Evolutionary conservation across 2,113 vertebrate genomes (phyloP), one percentile per base, ranked within the genome.

Genomic region (Indicator indicator): DNA sequence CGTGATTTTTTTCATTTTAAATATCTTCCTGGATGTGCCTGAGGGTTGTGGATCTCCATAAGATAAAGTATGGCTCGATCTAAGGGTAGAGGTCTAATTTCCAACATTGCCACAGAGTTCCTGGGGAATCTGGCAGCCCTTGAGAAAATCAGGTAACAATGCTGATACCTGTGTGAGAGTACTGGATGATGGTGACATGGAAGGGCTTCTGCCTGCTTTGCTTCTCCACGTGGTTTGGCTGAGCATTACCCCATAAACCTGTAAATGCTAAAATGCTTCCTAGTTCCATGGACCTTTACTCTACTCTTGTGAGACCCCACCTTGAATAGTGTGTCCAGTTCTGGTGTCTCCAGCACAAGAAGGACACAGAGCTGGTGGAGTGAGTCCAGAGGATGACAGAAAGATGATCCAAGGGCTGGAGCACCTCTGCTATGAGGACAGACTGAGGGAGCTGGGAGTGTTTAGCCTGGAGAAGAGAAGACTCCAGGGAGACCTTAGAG

Each of bases 1-100:
- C 33, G 74, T 92, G 32, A 54, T 95, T 95, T 94, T 95, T 94
- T 89, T 95, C 73, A 86, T 94, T 83, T 92, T 86, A 94, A 90
- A 86, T 81, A 60, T 68, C 80, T 86, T 71, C 86, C 73, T 77
- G 74, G 62, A 68, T 58, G 60, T 62, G 62, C 58, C 86, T 90
- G 95, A 44, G 74, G 33, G 58, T 78, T 88, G 62, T 21, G 58
- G 76, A 91, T 96, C 60, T 88, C 72, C 54, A 11, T 78, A 72
- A 77, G 40, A 58, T 54, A 86, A 91, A 77, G 6, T 19, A 59
- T n/a, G 75, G 65, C 86, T 78, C 11, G 3, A 64, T 86, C 76
- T 81, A 48, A 14, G 26, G 36, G 93, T 54, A 78, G 54, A 94
- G 20, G 44, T 88, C 65, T 90, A 50, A 93, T 93, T 83, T 96